Evolutionary conservation across 2,797 vertebrate species (phyloP).

Genomic region (Cichlasoma orientale): DNA sequence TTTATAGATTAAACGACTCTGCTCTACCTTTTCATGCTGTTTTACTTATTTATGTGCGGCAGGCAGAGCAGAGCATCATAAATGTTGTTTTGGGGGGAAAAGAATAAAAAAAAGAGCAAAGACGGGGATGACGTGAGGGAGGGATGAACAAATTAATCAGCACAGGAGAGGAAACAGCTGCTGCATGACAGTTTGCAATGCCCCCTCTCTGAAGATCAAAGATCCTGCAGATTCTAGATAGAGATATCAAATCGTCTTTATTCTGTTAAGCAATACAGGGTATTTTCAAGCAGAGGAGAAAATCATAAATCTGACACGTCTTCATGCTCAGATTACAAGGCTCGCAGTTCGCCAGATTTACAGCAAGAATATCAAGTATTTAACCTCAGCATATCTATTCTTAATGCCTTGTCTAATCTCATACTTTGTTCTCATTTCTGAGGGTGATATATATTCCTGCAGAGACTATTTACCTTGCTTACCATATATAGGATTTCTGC

Average conservation of each 20-base stretch:
- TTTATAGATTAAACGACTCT: neutral
- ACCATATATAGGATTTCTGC: conserved; percentile 19
- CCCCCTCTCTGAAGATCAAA: conserved; percentile 57
- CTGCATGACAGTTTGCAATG: conserved; percentile 41
- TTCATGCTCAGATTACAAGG: conserved; percentile 37
- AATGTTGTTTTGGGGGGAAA: conserved; percentile 16
- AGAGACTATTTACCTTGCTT: conserved; percentile 34
- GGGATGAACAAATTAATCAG: conserved; percentile 53
- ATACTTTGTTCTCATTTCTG: conserved; percentile 12
- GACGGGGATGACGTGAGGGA: conserved; percentile 20
- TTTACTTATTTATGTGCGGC: neutral
- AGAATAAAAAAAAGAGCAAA: conserved; percentile 12
- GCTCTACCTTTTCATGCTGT: neutral
- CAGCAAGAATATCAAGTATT: conserved; percentile 13
- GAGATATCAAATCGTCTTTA: conserved; percentile 47
- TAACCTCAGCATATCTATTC: neutral
- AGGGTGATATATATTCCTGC: conserved; percentile 2
- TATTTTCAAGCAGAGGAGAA: conserved; percentile 26
- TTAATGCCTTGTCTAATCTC: conserved; percentile 16
- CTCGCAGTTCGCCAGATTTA: neutral
- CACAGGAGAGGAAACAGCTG: conserved; percentile 54
- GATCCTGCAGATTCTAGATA: conserved; percentile 16
- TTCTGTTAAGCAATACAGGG: conserved; percentile 19
- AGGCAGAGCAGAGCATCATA: neutral
- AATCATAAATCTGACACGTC: conserved; percentile 27